These are phyloP conservation scores for Catalaphyllia jardinei DNA, from an alignment of 64 coral and sea anemone genomes.

Conservation along the genomic window DNA sequence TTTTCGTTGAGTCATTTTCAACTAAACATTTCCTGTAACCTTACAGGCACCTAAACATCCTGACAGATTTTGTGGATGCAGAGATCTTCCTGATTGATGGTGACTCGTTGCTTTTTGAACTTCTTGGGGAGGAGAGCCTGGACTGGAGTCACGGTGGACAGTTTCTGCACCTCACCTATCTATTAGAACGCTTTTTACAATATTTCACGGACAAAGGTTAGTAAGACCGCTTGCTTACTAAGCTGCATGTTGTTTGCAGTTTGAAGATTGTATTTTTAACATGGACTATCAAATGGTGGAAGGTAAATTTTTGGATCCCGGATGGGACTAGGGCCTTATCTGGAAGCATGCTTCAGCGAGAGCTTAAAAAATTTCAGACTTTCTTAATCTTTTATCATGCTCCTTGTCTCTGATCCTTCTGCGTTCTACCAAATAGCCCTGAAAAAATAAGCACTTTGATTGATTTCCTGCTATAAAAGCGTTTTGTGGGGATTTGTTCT, in stretches of 20 bases:
- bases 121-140: conserved; percentile 15
- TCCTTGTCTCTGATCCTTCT: no score
- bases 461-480: background rate
- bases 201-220: conserved; percentile 29
- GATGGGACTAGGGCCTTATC: no score
- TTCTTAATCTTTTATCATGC: no score
- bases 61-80: conserved; percentile 22
- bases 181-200: conserved; percentile 12
- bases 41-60: conserved; percentile 10
- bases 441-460: background rate
- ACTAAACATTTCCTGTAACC: background rate
- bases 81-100: conserved; percentile 40
- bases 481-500: background rate
- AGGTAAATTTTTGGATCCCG: no score
- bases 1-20: background rate
- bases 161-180: conserved; percentile 27
- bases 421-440: no score
- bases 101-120: conserved; percentile 36
- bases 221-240: background rate
- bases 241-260: no score
- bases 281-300: no score
- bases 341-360: no score
- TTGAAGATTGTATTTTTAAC: no score
- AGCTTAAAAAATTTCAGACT: no score
- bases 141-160: conserved; percentile 32